A percentile compares a stretch with the other conserved stretches of the same genome.
These are phyloP conservation scores for Medauroidea extradentata DNA, from an alignment of 1,140 invertebrate species.

Conservation along the genomic window DNA sequence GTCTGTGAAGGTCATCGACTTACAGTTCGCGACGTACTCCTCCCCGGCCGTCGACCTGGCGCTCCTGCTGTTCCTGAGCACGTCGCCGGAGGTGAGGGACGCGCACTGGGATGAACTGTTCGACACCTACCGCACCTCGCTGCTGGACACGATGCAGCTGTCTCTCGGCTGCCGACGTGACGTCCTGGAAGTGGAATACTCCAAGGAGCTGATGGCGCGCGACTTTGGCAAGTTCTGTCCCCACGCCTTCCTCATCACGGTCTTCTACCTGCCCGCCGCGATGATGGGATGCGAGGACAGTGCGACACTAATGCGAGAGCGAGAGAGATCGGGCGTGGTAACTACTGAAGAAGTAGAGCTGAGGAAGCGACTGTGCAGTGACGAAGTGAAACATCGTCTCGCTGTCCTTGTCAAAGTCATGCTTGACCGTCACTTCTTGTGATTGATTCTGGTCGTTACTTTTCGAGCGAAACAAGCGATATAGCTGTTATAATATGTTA, in stretches of 20 bases:
- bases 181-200: not conserved
- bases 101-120: conserved; percentile 38
- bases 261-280: too few species aligned
- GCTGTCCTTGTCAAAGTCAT: too few species aligned
- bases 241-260: not conserved
- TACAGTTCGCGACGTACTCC: conserved; percentile 36
- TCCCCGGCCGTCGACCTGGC: conserved; percentile 42
- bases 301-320: too few species aligned
- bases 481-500: too few species aligned
- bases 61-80: conserved; percentile 40
- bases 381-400: too few species aligned
- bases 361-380: too few species aligned
- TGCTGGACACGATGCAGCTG: conserved; percentile 34
- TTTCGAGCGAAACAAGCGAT: too few species aligned
- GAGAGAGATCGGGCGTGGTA: too few species aligned
- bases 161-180: conserved; percentile 10
- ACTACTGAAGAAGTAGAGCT: too few species aligned
- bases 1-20: conserved; percentile 40
- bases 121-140: conserved; percentile 37
- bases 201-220: not conserved
- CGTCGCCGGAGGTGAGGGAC: conserved; percentile 34
- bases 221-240: not conserved
- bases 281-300: too few species aligned
- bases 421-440: too few species aligned
- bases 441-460: too few species aligned